Evolutionary conservation across 1,140 invertebrate genomes (phyloP).

Genomic region (Linepithema humile): DNA sequence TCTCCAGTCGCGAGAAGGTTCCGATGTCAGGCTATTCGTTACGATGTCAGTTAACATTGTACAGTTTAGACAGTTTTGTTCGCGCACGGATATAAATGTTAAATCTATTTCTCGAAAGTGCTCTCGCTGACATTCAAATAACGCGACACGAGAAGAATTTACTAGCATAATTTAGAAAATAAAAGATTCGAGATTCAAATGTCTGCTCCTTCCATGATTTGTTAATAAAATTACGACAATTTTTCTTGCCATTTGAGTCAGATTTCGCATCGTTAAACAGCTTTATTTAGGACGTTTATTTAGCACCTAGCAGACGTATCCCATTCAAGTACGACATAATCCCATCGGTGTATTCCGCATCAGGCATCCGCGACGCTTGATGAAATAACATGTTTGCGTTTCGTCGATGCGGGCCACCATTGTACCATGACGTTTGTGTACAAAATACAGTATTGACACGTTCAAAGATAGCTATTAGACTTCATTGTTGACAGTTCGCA

Average conservation of each 20-base stretch:
- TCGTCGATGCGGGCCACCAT: conserved; percentile 71
- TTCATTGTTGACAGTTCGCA: conserved; percentile 61
- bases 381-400: conserved; percentile 74
- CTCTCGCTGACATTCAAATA: background rate
- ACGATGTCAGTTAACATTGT: background rate
- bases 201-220: background rate
- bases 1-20: background rate
- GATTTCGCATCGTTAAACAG: conserved; percentile 38
- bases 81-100: background rate
- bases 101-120: background rate
- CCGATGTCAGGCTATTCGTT: conserved; percentile 22
- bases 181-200: background rate
- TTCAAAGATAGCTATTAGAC: conserved; percentile 68
- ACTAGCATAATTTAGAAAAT: background rate
- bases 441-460: conserved; percentile 81
- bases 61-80: background rate
- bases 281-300: too few species aligned
- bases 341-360: conserved; percentile 69
- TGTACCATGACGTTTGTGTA: conserved; percentile 78
- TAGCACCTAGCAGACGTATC: background rate
- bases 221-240: background rate
- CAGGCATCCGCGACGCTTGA: conserved; percentile 65
- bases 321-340: conserved; percentile 70
- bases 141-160: background rate
- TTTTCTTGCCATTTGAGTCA: conserved; percentile 16